A percentile compares a stretch with the other conserved stretches of the same genome.
phyloP scores from a whole-genome alignment of 2,888 invertebrate species.

The Cantharis rufa region DNA sequence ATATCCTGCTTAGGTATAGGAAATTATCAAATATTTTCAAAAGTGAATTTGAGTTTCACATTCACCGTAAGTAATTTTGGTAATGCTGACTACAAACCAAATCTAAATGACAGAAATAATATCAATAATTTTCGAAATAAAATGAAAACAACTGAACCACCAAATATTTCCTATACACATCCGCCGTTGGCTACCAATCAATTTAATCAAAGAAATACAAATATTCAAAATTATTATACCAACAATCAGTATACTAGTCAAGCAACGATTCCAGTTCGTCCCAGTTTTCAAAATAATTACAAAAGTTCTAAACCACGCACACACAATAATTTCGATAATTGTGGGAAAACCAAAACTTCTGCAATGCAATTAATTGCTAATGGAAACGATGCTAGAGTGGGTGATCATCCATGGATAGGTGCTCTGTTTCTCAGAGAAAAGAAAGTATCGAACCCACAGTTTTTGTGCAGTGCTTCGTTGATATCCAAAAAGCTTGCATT shows the following conservation, averaged over 20 bases:
- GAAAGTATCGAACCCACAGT: conserved; percentile 42
- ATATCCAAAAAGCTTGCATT: conserved; percentile 49
- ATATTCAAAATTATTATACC: neutral
- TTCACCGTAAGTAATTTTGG: neutral
- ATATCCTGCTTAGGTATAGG: neutral
- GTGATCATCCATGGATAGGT: conserved; percentile 53
- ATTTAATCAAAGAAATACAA: no score
- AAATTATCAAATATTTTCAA: neutral
- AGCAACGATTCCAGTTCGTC: no score
- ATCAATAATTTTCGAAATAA: no score
- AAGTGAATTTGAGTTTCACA: neutral
- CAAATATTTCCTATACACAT: no score
- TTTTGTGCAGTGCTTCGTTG: conserved; percentile 51
- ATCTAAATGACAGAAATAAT: no score
- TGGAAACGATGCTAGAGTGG: conserved; percentile 42
- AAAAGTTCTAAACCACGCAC: no score
- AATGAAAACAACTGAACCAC: no score
- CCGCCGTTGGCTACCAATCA: no score
- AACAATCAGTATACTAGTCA: neutral
- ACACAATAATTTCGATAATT: conserved; percentile 32
- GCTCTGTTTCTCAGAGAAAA: conserved; percentile 44
- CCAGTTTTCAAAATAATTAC: no score
- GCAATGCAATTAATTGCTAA: conserved; percentile 47
- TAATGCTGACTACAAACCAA: no score
- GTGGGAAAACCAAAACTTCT: conserved; percentile 42